Conservation (phyloP, 2,797 vertebrate genomes). For the Heliangelus exortis region DNA sequence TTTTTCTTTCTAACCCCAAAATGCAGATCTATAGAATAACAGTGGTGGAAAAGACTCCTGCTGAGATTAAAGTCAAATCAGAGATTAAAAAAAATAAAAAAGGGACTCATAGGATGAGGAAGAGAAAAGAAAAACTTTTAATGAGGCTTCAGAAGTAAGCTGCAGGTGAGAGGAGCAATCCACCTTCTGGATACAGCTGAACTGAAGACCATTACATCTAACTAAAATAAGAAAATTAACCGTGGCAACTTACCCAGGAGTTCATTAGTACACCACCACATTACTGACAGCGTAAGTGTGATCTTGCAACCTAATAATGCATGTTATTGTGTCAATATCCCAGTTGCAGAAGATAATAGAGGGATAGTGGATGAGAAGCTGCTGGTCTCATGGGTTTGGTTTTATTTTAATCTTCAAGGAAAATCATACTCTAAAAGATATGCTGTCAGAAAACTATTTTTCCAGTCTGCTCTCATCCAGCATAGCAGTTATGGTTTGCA, state of each 20-base stretch:
- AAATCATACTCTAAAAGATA: conserved; percentile 19
- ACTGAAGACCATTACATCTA: not conserved
- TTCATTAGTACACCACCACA: not conserved
- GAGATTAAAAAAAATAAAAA: not conserved
- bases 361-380: not conserved
- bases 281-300: not conserved
- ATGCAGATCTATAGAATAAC: not conserved
- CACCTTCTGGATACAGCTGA: not conserved
- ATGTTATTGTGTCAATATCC: not conserved
- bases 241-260: not conserved
- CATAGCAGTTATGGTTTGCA: conserved; percentile 27
- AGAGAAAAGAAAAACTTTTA: not conserved
- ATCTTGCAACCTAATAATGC: not conserved
- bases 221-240: not conserved
- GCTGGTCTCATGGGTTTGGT: not conserved
- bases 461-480: conserved; percentile 24
- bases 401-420: conserved; percentile 29
- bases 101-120: not conserved
- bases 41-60: not conserved
- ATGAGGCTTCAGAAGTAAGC: conserved; percentile 1
- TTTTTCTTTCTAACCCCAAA: not conserved
- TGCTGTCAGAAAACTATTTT: not conserved
- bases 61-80: not conserved
- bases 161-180: not conserved
- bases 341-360: not conserved